Evolutionary conservation across 2,113 vertebrate species (phyloP).

Genomic region (Oenanthe melanoleuca): DNA sequence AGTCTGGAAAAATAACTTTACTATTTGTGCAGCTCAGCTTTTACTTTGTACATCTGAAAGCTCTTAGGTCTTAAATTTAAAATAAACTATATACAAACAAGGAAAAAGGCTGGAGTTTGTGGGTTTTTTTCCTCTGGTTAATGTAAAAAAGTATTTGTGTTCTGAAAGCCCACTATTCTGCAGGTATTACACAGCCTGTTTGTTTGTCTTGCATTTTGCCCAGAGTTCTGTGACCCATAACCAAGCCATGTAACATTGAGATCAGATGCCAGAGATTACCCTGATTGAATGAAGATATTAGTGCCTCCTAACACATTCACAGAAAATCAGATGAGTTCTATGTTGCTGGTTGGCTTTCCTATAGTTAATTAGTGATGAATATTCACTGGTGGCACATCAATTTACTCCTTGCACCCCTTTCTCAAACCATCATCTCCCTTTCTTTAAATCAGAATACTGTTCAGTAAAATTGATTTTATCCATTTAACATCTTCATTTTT

Average conservation of each 20-base stretch:
- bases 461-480: neutral
- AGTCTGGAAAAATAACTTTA: neutral
- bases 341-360: neutral
- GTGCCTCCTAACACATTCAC: neutral
- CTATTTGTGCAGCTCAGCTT: neutral
- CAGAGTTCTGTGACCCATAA: neutral
- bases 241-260: neutral
- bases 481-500: conserved; percentile 24
- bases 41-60: neutral
- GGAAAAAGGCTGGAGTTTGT: neutral
- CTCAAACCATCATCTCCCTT: neutral
- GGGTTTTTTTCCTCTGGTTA: neutral
- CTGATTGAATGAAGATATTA: neutral
- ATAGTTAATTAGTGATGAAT: neutral
- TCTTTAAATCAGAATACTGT: neutral
- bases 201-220: neutral
- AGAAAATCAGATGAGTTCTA: neutral
- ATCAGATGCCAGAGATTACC: fast-evolving
- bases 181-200: neutral
- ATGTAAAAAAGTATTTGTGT: neutral
- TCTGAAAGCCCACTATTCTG: neutral
- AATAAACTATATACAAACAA: neutral
- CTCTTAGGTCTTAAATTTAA: neutral
- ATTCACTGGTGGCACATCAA: neutral
- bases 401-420: neutral